Base-by-base conservation (phyloP, 2,113 vertebrate species). In the Hiodon tergisus region DNA sequence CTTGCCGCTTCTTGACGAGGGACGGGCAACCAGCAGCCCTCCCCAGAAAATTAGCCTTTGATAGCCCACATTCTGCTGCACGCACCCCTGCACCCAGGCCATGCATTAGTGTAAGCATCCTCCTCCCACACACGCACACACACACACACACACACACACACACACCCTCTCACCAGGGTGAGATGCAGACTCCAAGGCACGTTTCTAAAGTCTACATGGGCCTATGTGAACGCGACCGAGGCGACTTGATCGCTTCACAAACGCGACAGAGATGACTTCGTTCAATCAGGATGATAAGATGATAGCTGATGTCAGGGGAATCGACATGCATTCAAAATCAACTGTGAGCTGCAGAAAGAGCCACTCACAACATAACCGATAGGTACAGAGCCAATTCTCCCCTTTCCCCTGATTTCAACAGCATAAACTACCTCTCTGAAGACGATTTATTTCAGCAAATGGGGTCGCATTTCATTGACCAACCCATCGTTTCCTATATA, bases 41-140 rank as follows among this genome's bases (percentile, higher is more conserved):
- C 88, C 63, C 61, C 86, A 88, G 89, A 90, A 93, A 91, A 93
- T 90, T 92, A 92, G 92, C 90, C 92, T 91, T 81, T 81, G 83
- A 91, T 79, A 84, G 83, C 67, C 79, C 79, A 5, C 81, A 79
- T 83, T 83, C 77, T 79, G n/a, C 50, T 13, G 9, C 51, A 66
- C 16, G n/a, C 52, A 46, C 50, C 48, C 51, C 46, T 4, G 50
- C 6, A 47, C 51, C 5, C 16, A 63, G 48, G 54, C 60, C 13
- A 9, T 46, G 60, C 53, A 67, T 47, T 60, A 57, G 55, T 58
- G 69, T 46, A 47, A 31, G 78, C 65, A 50, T 77, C 82, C 74
- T 81, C 78, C 69, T 66, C 85, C 76, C 81, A 68, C 79, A 54
- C 6, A 31, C 14, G 8, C 6, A 63, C 46, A 47, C 58, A 31